These are phyloP conservation scores for Cantharis rufa DNA, from an alignment of 2,888 invertebrate genomes.

Conservation along the genomic window DNA sequence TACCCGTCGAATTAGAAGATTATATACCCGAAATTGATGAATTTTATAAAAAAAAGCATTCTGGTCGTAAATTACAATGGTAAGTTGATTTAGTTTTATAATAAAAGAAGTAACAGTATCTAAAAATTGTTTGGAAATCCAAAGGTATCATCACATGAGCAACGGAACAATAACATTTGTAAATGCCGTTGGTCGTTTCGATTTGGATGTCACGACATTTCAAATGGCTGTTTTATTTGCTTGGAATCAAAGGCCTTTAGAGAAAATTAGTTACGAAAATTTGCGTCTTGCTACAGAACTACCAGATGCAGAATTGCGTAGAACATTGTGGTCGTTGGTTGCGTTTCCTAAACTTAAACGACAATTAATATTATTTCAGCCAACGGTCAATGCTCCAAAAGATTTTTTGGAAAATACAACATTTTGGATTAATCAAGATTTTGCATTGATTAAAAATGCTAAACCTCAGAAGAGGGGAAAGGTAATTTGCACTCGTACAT, in stretches of 20 bases:
- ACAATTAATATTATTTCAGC: constrained; percentile 84
- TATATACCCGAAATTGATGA: constrained; percentile 99
- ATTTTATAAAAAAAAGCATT: constrained; percentile 97
- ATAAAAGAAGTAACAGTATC: too few relatives aligned
- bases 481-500: constrained; percentile 46
- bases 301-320: constrained; percentile 91
- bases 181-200: constrained; percentile 90
- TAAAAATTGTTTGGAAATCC: neutral
- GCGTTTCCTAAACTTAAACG: constrained; percentile 95
- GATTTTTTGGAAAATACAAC: constrained; percentile 91
- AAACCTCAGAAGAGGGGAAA: constrained; percentile 94
- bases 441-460: constrained; percentile 91
- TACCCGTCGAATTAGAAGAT: constrained; percentile 97
- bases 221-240: constrained; percentile 99
- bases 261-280: constrained; percentile 95
- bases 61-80: constrained; percentile 97
- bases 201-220: constrained; percentile 98
- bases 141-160: constrained; percentile 92
- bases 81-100: constrained; percentile 45
- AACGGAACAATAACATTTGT: constrained; percentile 97
- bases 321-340: constrained; percentile 94
- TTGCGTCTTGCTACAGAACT: constrained; percentile 94
- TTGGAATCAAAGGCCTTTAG: constrained; percentile 95
- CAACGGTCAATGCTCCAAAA: constrained; percentile 83
- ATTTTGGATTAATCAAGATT: constrained; percentile 98